A percentile compares a stretch with the other conserved stretches of the same genome.
Evolutionary conservation across 2,113 vertebrate genomes (phyloP).

Genomic region (Mobula birostris): DNA sequence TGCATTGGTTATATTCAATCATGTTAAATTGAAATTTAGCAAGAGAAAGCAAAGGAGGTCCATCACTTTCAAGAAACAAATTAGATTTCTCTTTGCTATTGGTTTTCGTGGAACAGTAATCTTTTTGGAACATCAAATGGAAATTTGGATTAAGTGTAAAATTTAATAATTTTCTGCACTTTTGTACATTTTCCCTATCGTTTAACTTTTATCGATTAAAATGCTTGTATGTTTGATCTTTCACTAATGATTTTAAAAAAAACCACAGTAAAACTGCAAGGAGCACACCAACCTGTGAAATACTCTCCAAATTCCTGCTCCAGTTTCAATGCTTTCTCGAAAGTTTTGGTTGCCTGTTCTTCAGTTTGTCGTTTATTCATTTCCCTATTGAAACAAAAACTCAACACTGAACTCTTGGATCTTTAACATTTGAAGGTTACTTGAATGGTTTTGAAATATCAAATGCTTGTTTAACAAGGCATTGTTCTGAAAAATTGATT

Average conservation of each 20-base stretch:
- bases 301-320: slow-evolving; percentile 98
- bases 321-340: slow-evolving; percentile 94
- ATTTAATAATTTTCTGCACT: background rate
- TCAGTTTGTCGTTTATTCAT: slow-evolving; percentile 97
- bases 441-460: background rate
- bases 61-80: background rate
- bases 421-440: background rate
- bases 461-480: background rate
- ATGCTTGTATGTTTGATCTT: background rate
- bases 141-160: background rate
- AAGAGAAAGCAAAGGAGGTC: background rate
- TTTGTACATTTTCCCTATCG: background rate
- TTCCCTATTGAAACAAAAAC: slow-evolving; percentile 65
- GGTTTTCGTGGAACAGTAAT: background rate
- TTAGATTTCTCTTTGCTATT: background rate
- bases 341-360: slow-evolving; percentile 95
- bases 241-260: too few species aligned
- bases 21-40: background rate
- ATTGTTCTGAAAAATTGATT: background rate
- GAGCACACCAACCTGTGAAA: slow-evolving; percentile 79
- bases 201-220: background rate
- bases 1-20: background rate
- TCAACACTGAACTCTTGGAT: background rate
- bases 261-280: background rate
- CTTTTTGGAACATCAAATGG: background rate